These are phyloP conservation scores for Dromiciops gliroides DNA, from an alignment of 2,113 vertebrate species.

Conservation along the genomic window DNA sequence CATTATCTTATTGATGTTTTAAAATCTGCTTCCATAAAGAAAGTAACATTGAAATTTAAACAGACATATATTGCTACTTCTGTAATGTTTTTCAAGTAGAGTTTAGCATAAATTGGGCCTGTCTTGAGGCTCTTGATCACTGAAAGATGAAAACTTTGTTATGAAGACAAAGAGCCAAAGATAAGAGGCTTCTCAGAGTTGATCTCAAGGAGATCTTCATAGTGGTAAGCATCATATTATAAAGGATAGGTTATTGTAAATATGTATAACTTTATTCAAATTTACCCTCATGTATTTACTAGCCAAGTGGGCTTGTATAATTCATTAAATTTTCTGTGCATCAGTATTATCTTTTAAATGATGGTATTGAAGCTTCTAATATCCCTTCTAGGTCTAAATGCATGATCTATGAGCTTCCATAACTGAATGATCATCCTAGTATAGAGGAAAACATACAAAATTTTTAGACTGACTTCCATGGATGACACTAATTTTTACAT, in stretches of 20 bases:
- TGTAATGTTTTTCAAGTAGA: neutral
- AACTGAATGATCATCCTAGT: neutral
- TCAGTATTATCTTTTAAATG: neutral
- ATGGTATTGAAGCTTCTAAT: neutral
- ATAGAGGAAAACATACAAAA: neutral
- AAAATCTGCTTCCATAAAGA: neutral
- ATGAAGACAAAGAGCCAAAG: neutral
- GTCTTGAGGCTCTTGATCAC: neutral
- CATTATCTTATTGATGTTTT: neutral
- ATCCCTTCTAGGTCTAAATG: too few species aligned
- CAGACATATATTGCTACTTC: neutral
- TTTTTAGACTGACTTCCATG: neutral
- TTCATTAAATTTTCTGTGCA: neutral
- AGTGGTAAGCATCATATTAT: neutral
- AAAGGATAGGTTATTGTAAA: neutral
- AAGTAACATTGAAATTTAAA: neutral
- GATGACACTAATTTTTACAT: neutral
- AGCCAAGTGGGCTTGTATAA: neutral
- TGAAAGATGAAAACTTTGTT: neutral
- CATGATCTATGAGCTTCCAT: neutral
- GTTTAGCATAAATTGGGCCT: neutral
- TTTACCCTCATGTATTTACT: neutral
- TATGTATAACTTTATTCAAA: neutral
- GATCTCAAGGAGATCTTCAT: neutral
- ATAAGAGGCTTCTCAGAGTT: neutral